Conservation (phyloP, 2,113 vertebrate species). For the Pterocles gutturalis region DNA sequence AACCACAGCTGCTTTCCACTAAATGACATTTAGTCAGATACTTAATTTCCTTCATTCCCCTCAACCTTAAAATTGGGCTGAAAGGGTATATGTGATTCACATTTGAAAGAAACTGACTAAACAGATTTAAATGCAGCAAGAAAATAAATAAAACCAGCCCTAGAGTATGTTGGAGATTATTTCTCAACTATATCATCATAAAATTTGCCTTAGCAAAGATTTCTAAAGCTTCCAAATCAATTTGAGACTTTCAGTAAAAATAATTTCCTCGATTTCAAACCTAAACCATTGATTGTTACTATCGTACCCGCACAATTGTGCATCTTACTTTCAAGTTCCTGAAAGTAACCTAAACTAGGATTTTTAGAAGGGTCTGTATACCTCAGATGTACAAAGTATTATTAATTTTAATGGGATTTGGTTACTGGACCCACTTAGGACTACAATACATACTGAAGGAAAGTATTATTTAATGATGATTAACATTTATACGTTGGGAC, state of each 20-base stretch:
- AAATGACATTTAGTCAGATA: not conserved
- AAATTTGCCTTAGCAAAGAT: not conserved
- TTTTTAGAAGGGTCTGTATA: not conserved
- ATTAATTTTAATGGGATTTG: not conserved
- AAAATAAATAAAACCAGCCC: not conserved
- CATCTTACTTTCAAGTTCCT: not conserved
- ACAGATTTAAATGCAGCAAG: not conserved
- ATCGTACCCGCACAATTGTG: accelerated
- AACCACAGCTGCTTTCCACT: not conserved
- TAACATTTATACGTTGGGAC: not conserved
- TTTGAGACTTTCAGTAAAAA: not conserved
- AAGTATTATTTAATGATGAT: not conserved
- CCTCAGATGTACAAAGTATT: not conserved
- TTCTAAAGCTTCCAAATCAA: not conserved
- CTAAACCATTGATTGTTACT: not conserved
- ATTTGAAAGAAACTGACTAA: not conserved
- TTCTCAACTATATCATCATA: not conserved
- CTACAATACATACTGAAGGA: not conserved
- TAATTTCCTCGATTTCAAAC: not conserved
- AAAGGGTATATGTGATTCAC: not conserved
- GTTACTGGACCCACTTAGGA: not conserved
- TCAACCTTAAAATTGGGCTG: not conserved
- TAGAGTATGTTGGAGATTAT: not conserved
- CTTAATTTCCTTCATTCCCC: not conserved
- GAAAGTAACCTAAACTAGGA: not conserved